phyloP scores from a whole-genome alignment of 2,113 vertebrate species.

The Narcine bancroftii region DNA sequence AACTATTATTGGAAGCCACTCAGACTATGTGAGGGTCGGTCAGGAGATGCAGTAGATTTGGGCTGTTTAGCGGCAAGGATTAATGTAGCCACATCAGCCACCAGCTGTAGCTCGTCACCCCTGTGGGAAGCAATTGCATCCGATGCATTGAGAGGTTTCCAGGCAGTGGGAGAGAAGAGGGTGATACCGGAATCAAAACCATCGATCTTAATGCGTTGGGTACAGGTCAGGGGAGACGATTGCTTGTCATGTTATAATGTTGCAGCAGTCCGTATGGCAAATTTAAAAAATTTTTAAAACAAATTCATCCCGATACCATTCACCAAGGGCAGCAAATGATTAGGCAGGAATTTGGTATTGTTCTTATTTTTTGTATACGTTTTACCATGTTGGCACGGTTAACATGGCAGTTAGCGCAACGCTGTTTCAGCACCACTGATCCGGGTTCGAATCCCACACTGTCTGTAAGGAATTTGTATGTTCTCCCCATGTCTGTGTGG shows the following conservation, averaged over 20 bases:
- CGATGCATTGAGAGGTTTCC: not conserved
- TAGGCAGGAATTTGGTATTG: too few relatives aligned
- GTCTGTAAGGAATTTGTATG: too few relatives aligned
- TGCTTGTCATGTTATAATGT: not conserved
- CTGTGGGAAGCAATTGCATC: not conserved
- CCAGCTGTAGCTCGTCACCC: not conserved
- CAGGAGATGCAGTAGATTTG: too few relatives aligned
- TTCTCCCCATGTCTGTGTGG: too few relatives aligned
- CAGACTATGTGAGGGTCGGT: not conserved
- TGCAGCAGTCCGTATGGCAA: not conserved
- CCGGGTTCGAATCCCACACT: too few relatives aligned
- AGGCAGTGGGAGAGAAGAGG: not conserved
- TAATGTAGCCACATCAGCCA: not conserved
- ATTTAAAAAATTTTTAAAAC: not conserved
- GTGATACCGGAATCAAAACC: not conserved
- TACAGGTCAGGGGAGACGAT: not conserved
- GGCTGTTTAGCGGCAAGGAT: not conserved
- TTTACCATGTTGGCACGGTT: too few relatives aligned
- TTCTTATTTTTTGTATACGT: too few relatives aligned
- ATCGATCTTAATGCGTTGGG: not conserved
- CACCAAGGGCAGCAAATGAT: not conserved
- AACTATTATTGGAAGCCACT: not conserved
- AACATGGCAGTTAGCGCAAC: too few relatives aligned
- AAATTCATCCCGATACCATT: not conserved
- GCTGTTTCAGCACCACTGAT: too few relatives aligned